Evolutionary conservation across 2,888 invertebrate species (phyloP), one percentile per base, ranked within the genome.

Genomic region (Antheraea yamamai): DNA sequence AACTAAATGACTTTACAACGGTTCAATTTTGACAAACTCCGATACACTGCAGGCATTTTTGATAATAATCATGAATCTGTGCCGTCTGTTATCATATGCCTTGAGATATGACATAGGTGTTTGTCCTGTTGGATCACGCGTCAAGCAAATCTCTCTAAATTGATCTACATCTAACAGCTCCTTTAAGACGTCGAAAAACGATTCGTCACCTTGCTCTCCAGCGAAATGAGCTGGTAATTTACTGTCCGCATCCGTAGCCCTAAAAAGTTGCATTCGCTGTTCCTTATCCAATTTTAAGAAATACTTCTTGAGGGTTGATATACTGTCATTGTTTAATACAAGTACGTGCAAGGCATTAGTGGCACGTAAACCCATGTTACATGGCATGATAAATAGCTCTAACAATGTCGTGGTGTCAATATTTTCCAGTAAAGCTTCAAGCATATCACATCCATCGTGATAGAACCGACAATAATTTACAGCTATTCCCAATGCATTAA

Each of bases 401-500:
- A 74, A 39, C 6, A 58, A n/a, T 55, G n/a, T 70, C 6, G 55
- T 35, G 55, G 3, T 58, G 39, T 74, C 74, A 20, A 70, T 20
- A 8, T 39, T 55, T 39, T 35, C 35, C 18, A 74, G 30, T 23
- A 74, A 52, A 70, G 35, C 58, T n/a, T 74, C 70, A 68, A 70
- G 68, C 26, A 74, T 23, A 35, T 70, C 20, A 18, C 4, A 18
- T 23, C 58, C 70, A 2, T 70, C 70, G 8, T 70, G 4, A 70
- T 39, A 58, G n/a, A 2, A 23, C 8, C 73, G 39, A 70, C 55
- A 18, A 51, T 70, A 70, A 10, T 68, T 52, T 51, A 52, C 73
- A 47, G 77, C 76, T 35, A 77, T 35, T 30, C 64, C 23, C 18
- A 79, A 18, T n/a, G 79, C 58, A 76, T 79, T 79, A 66, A 35